These are phyloP conservation scores for Spondyliosoma cantharus DNA, from an alignment of 2,797 vertebrate species.

Conservation along the genomic window DNA sequence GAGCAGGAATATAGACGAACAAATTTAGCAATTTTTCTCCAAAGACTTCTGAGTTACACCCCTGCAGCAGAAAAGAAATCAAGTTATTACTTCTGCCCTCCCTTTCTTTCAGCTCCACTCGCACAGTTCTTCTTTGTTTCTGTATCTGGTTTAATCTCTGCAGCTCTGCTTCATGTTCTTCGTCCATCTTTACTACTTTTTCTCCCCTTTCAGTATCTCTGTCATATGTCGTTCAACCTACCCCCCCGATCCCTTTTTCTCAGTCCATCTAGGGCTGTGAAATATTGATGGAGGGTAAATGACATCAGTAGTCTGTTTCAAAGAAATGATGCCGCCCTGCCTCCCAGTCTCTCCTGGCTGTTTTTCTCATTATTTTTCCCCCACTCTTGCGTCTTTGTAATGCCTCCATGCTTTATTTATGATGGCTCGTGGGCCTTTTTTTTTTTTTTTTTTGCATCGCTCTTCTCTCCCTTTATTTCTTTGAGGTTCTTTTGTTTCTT, in stretches of 20 bases:
- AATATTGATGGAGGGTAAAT: conserved; percentile 81
- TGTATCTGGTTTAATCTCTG: conserved; percentile 40
- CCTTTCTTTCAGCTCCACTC: conserved; percentile 6
- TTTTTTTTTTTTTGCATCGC: conserved; percentile 30
- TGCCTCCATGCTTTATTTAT: conserved; percentile 74
- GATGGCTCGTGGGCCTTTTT: conserved; percentile 54
- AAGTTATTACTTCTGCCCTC: conserved; percentile 37
- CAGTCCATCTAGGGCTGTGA: conserved; percentile 54
- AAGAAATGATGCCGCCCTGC: conserved; percentile 65
- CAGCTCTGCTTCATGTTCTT: conserved; percentile 5
- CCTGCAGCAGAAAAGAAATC: conserved; percentile 37
- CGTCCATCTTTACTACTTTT: conserved; percentile 47
- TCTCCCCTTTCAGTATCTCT: conserved; percentile 28
- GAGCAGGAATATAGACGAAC: conserved; percentile 40
- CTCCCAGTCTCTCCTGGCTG: conserved; percentile 60
- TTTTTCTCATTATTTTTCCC: conserved; percentile 75
- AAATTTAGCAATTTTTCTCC: conserved; percentile 20
- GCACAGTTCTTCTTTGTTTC: conserved; percentile 26
- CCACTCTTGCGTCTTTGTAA: conserved; percentile 46
- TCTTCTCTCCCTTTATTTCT: conserved; percentile 17
- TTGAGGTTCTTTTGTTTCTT: conserved; percentile 15
- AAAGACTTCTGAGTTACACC: conserved; percentile 26
- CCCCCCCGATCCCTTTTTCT: neutral
- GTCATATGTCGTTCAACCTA: conserved; percentile 15
- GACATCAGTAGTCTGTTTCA: conserved; percentile 73